phyloP scores from a whole-genome alignment of 2,888 invertebrate genomes.

The Podotricha telesiphe region DNA sequence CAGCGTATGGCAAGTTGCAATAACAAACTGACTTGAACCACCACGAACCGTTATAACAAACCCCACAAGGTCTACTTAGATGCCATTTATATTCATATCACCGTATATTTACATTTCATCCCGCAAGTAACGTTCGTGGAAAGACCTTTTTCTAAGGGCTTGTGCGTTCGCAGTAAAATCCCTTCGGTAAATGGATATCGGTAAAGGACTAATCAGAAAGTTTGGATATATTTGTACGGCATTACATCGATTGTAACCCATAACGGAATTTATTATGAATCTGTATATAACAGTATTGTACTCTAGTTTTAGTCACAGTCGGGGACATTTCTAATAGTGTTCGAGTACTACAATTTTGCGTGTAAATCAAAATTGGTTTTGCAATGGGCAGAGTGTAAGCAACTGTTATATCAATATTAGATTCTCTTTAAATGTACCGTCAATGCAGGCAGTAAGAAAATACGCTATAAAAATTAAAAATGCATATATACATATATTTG shows the following conservation, averaged over 20 bases:
- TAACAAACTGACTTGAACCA: slow-evolving; percentile 48
- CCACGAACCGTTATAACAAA: slow-evolving; percentile 50
- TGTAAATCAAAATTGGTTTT: too few relatives aligned
- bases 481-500: too few relatives aligned
- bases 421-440: too few relatives aligned
- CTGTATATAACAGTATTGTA: neutral
- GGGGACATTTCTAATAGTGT: too few relatives aligned
- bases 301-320: too few relatives aligned
- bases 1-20: slow-evolving; percentile 46
- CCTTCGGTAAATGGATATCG: slow-evolving; percentile 37
- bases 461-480: too few relatives aligned
- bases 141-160: slow-evolving; percentile 56
- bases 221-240: slow-evolving; percentile 16
- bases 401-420: too few relatives aligned
- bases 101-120: slow-evolving; percentile 79
- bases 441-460: too few relatives aligned
- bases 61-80: slow-evolving; percentile 69
- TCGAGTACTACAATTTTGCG: too few relatives aligned
- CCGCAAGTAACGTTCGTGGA: slow-evolving; percentile 58
- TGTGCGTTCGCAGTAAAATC: slow-evolving; percentile 40
- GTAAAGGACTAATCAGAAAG: slow-evolving; percentile 38
- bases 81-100: slow-evolving; percentile 82
- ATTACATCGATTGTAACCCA: slow-evolving; percentile 1
- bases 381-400: too few relatives aligned
- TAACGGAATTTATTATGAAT: neutral